These are phyloP conservation scores for Reticulitermes speratus DNA, from an alignment of 1,140 invertebrate species.

Conservation along the genomic window DNA sequence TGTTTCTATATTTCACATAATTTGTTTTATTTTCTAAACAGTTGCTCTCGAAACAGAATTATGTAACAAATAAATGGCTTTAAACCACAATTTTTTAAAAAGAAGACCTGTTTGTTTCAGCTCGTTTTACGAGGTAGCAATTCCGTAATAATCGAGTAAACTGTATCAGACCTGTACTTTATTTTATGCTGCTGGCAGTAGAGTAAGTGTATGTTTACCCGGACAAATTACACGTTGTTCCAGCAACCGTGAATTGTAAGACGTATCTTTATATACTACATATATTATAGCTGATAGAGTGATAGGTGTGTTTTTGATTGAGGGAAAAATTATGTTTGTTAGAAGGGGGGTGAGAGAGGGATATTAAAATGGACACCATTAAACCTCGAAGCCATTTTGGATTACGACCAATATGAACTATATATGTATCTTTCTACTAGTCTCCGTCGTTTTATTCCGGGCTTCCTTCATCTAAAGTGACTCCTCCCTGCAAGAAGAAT, in stretches of 20 bases:
- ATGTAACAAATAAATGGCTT: neutral
- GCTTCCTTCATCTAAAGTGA: neutral
- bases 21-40: no score
- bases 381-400: conserved; percentile 4
- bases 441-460: neutral
- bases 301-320: conserved; percentile 28
- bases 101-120: neutral
- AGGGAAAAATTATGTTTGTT: conserved; percentile 5
- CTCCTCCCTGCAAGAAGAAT: conserved; percentile 20
- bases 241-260: neutral
- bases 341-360: neutral
- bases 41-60: neutral
- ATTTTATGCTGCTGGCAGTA: neutral
- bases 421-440: neutral
- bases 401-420: neutral
- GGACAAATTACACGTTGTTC: conserved; percentile 14
- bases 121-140: neutral
- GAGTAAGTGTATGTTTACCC: conserved; percentile 7
- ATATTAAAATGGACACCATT: neutral
- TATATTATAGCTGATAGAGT: conserved; percentile 21
- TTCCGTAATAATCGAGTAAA: neutral
- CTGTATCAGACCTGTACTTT: neutral
- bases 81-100: neutral
- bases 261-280: neutral
- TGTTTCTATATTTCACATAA: no score